Base-by-base conservation (phyloP, 2,797 vertebrate species). In the Mus spretus region DNA sequence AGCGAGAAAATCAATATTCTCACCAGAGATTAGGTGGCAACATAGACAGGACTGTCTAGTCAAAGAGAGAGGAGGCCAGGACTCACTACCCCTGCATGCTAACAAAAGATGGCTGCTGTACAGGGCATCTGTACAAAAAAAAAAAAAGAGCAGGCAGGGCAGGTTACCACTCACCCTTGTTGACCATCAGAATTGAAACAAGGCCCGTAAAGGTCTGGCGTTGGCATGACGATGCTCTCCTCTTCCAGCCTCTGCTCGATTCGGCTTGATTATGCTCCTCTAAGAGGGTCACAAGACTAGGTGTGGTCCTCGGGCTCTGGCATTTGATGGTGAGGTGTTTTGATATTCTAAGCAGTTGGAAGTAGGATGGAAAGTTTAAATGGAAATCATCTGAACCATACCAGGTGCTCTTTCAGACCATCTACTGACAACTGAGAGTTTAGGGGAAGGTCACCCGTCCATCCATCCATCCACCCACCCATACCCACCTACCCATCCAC, bases 111-210 rank as follows among this genome's bases (percentile, higher is more conserved):
- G 0, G 14, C 20, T 0, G 0, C n/a, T 7, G 1, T 0, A 0
- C 63, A 44, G n/a, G n/a, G n/a, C n/a, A n/a, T n/a, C n/a, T n/a
- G n/a, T n/a, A n/a, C n/a, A n/a, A n/a, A n/a, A n/a, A n/a, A n/a
- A n/a, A n/a, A n/a, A n/a, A 0, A 0, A 0, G 75, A 28, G 2
- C 15, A 11, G 57, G 24, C 0, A 3, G 6, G n/a, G 4, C 13
- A 0, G 31, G 3, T 3, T 1, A 8, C 50, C 65, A 55, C 67
- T 26, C 0, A 37, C 84, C 50, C 44, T 26, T 89, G 53, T 40
- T 63, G 14, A 57, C 79, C n/a, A 26, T 77, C 47, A 28, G 61
- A 81, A 72, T 57, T 70, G 74, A 70, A 44, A 53, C 61, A 91
- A 78, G 40, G 59, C n/a, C 59, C 19, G 5, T 19, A 12, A 57